Evolutionary conservation across 2,113 vertebrate genomes (phyloP), one percentile per base, ranked within the genome.

Genomic region (Psittacus erithacus): DNA sequence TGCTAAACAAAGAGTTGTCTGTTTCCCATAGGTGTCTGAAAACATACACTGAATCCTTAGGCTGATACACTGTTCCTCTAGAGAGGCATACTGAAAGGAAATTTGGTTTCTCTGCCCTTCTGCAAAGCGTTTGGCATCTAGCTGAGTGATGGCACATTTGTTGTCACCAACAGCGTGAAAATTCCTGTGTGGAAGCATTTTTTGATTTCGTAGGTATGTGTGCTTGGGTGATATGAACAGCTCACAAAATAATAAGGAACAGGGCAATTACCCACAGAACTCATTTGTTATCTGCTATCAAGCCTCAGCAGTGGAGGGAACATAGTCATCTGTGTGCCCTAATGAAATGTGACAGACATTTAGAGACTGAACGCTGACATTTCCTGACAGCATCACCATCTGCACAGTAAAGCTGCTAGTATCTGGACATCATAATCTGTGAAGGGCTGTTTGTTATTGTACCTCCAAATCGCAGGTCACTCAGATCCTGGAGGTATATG

Each of bases 371-470:
- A 76, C 39, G 65, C 65, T 96, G 86, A 91, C 65, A 68, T 65
- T 91, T 92, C 76, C 93, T 89, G 84, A 91, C 91, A 94, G 78
- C 75, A 65, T 49, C 71, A 80, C 95, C 92, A 94, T 93, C 93
- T 97, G 94, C 78, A 76, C 74, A 33, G 44, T 23, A 73, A 91
- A 94, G 70, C 81, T 82, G 57, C 70, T 76, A 11, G 46, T 19
- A 80, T 60, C 59, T 1, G 0, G 78, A 59, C 68, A 90, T 46
- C 82, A 50, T 78, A 25, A 90, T 83, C 79, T 83, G 43, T 44
- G 69, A 41, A 35, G 64, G 50, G 53, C 25, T 63, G 25, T 46
- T 91, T 71, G 31, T 52, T 70, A 59, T 10, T 33, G 33, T 47
- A 39, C 46, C 75, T 75, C 43, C 35, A 49, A 4, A 8, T 70